Evolutionary conservation across 2,888 invertebrate species (phyloP), one percentile per base, ranked within the genome.

Genomic region (Piscicola geometra): DNA sequence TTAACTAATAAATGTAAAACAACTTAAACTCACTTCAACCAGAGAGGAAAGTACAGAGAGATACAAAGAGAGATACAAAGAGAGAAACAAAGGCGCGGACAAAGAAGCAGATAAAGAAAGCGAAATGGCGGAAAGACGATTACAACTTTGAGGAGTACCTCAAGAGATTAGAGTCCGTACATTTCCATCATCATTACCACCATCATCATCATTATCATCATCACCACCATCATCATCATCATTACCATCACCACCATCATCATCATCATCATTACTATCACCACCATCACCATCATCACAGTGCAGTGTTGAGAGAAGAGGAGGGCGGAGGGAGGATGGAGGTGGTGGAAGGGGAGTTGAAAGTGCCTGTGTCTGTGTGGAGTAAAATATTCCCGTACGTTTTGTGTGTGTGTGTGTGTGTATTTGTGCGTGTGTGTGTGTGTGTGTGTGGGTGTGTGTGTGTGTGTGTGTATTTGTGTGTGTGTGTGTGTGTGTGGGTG

Each of bases 211-310:
- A 3, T 35, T 33, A 9, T 69, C 71, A 52, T 21, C 60, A 41
- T 36, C 71, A 71, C 12, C 47, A 50, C n/a, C 47, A 71, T 41
- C 71, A 71, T 21, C 50, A 71, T 64, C 41, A 67, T 64, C 74
- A 67, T 1, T n/a, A 64, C 25, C 67, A 41, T 64, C 67, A 67
- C 35, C 67, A 67, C 12, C 74, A 41, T 35, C 67, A 67, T 35
- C 67, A 67, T 35, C 41, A 67, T 64, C 66, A 74, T 33, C 74
- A 74, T 33, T 28, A 74, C n/a, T 41, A 32, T 33, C 67, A 67
- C n/a, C 36, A 74, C 12, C 74, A 74, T 12, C 74, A 50, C 33
- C 60, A 52, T 72, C 33, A 72, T 52, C 60, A 21, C 18, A n/a
- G 35, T 52, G 64, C 64, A 64, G 64, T 64, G 9, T n/a, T 64